Evolutionary conservation across 2,797 vertebrate genomes (phyloP).

Genomic region (Perodicticus potto): DNA sequence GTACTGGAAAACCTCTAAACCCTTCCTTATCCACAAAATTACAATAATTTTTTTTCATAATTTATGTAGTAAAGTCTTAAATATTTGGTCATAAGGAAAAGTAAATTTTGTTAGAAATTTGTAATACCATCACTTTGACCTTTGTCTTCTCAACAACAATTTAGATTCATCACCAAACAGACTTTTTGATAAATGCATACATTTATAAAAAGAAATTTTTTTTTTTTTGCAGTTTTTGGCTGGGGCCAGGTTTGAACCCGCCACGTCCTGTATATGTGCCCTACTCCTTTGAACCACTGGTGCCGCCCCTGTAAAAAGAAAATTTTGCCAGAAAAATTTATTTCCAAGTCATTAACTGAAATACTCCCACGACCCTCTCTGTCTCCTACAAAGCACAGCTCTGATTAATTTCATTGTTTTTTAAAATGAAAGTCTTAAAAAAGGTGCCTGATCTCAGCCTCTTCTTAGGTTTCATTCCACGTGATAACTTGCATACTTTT

Average conservation of each 20-base stretch:
- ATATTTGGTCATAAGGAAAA: conserved; percentile 23
- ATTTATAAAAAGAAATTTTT: conserved; percentile 67
- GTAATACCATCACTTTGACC: conserved; percentile 8
- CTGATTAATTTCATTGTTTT: conserved; percentile 43
- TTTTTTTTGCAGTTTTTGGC: too few species aligned
- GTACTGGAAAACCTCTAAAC: neutral
- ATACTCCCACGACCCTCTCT: conserved; percentile 43
- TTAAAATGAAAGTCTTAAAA: conserved; percentile 35
- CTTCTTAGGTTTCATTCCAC: conserved; percentile 33
- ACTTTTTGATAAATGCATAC: conserved; percentile 70
- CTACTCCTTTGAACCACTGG: too few species aligned
- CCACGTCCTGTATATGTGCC: too few species aligned
- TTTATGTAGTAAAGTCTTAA: conserved; percentile 38
- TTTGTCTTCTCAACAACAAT: conserved; percentile 57
- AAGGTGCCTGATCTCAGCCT: neutral
- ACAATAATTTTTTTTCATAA: conserved; percentile 26
- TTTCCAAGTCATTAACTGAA: conserved; percentile 44
- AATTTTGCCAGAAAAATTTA: conserved; percentile 46
- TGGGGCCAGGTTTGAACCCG: too few species aligned
- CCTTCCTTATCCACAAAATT: neutral
- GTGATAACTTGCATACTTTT: conserved; percentile 36
- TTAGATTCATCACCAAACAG: conserved; percentile 52
- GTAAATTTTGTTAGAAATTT: conserved; percentile 45
- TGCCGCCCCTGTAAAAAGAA: conserved; percentile 30
- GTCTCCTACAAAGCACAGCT: neutral